Evolutionary conservation across 2,113 vertebrate species (phyloP).

Genomic region (Sakesphorus luctuosus): DNA sequence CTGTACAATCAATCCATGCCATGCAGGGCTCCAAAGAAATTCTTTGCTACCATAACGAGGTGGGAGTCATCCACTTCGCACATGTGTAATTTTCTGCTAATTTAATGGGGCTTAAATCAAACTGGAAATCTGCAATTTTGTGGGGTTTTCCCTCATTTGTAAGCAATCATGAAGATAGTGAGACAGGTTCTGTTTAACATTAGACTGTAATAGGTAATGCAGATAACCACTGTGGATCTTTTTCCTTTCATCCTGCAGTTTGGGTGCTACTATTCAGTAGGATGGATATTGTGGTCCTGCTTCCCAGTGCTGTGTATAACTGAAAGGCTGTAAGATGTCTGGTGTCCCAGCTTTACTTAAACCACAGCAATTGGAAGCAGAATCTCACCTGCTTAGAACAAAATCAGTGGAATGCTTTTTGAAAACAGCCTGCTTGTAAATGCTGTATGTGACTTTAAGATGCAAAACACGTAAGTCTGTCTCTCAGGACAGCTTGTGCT

Average conservation of each 20-base stretch:
- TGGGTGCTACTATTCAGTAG: rapidly evolving
- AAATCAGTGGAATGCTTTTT: neutral
- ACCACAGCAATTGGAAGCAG: neutral
- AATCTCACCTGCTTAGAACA: neutral
- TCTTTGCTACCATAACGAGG: neutral
- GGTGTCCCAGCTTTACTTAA: neutral
- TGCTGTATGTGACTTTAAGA: neutral
- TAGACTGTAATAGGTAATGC: neutral
- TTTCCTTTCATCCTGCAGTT: neutral
- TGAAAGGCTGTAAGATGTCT: neutral
- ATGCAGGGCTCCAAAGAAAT: neutral
- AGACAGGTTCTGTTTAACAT: neutral
- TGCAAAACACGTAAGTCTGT: neutral
- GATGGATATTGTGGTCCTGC: too few relatives aligned
- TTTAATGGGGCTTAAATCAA: neutral
- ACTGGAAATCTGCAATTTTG: neutral
- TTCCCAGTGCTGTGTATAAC: neutral
- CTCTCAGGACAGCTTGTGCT: neutral
- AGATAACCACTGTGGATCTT: neutral
- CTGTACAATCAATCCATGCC: neutral
- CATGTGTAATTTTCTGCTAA: neutral
- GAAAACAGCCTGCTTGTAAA: neutral
- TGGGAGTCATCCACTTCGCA: neutral
- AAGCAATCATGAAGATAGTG: neutral
- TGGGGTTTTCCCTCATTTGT: neutral